Percentiles rank a stretch among this genome's conserved stretches.
Evolutionary conservation across 2,888 invertebrate species (phyloP).

Genomic region (Frankliniella fusca): DNA sequence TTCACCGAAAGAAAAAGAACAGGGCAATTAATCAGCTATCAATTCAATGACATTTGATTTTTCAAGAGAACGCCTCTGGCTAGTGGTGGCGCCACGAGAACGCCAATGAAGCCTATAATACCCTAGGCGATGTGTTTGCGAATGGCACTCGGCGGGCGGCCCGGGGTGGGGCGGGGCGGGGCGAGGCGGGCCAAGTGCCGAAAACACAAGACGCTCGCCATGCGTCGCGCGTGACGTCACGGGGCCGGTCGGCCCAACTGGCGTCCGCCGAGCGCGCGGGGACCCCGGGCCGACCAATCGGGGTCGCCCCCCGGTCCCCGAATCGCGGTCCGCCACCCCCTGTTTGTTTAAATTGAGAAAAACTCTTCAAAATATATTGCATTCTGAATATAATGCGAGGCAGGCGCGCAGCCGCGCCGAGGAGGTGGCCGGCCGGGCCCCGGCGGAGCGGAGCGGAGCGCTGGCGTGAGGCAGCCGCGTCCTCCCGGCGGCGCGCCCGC

Average conservation of each 20-base stretch:
- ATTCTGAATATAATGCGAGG: slow-evolving; percentile 38
- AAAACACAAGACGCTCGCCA: not conserved
- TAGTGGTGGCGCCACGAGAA: too few relatives aligned
- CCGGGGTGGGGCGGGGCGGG: not conserved
- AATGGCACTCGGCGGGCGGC: too few relatives aligned
- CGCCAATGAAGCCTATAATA: too few relatives aligned
- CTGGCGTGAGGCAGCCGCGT: not conserved
- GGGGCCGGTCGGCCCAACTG: not conserved
- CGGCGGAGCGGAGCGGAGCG: slow-evolving; percentile 28
- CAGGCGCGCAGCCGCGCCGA: slow-evolving; percentile 35
- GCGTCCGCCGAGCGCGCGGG: not conserved
- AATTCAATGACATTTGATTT: too few relatives aligned
- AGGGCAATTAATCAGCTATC: too few relatives aligned
- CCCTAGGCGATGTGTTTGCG: too few relatives aligned
- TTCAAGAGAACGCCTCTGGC: too few relatives aligned
- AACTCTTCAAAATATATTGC: slow-evolving; percentile 39
- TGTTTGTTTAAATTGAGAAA: slow-evolving; percentile 20
- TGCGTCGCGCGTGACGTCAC: not conserved
- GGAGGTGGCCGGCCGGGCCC: slow-evolving; percentile 34
- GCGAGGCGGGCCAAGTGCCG: not conserved
- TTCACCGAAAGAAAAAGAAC: too few relatives aligned
- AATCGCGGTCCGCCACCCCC: not conserved
- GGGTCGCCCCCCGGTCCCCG: not conserved
- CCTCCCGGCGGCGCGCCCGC: not conserved
- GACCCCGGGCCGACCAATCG: not conserved